phyloP scores from a whole-genome alignment of 2,888 invertebrate genomes.

The Chaetogeoica ovagalla region DNA sequence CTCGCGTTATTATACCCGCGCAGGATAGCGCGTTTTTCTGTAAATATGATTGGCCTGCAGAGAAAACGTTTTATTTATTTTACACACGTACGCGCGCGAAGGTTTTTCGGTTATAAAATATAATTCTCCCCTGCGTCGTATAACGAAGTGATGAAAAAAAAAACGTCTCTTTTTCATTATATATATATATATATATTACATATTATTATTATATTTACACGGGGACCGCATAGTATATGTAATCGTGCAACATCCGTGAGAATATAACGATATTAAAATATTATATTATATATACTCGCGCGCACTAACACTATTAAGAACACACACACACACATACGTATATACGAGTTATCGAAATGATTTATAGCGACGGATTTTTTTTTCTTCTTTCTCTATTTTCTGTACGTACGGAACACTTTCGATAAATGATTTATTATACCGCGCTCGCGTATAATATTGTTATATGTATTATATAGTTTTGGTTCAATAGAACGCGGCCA shows the following conservation, averaged over 20 bases:
- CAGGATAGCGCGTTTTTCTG: no score
- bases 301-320: not conserved
- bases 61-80: no score
- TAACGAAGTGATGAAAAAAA: no score
- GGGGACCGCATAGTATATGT: not conserved
- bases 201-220: no score
- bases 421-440: conserved; percentile 36
- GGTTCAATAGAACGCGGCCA: not conserved
- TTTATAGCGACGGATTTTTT: conserved; percentile 26
- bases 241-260: conserved; percentile 1
- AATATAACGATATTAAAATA: conserved; percentile 6
- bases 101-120: no score
- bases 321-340: not conserved
- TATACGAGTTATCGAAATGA: conserved; percentile 34
- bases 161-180: no score
- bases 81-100: no score
- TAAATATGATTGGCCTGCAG: no score
- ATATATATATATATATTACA: no score
- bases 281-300: not conserved
- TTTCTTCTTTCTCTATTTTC: not conserved
- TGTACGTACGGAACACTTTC: conserved; percentile 13
- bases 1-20: no score
- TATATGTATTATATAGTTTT: not conserved
- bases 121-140: no score
- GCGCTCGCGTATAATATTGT: no score